phyloP scores from a whole-genome alignment of 2,113 vertebrate species.

The Vulpes vulpes region DNA sequence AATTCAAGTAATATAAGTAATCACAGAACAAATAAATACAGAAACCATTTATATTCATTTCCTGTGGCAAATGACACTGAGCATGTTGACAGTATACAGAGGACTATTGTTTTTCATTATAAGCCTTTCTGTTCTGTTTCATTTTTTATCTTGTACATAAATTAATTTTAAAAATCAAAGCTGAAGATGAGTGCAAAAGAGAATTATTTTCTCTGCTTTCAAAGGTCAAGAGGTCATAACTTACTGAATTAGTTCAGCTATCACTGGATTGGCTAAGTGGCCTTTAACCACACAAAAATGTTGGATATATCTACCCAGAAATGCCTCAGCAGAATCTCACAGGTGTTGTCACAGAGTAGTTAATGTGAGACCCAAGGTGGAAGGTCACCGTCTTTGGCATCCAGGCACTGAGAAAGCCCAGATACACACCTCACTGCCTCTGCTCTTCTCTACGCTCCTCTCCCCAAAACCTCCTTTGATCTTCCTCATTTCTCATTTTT shows the following conservation, averaged over 20 bases:
- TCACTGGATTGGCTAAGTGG: background rate
- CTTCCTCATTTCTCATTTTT: background rate
- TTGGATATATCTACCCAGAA: background rate
- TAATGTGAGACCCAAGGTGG: background rate
- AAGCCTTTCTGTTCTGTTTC: background rate
- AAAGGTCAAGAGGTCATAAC: background rate
- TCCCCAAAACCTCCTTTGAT: background rate
- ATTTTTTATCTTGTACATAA: background rate
- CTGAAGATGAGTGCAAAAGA: background rate
- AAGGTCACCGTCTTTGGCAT: background rate
- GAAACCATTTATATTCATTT: background rate
- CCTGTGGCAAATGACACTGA: background rate
- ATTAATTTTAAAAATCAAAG: slow-evolving; percentile 14
- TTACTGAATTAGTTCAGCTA: background rate
- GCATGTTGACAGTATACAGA: background rate
- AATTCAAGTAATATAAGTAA: background rate
- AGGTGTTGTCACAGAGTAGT: background rate
- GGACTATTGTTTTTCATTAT: background rate
- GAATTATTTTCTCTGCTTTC: slow-evolving; percentile 4
- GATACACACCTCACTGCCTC: background rate
- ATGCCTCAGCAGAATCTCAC: background rate
- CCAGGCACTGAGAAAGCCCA: background rate
- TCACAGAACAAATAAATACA: background rate
- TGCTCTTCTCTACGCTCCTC: background rate
- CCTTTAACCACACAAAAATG: background rate